Base-by-base conservation (phyloP, 2,888 invertebrate genomes). In the Amphiduros pacificus region DNA sequence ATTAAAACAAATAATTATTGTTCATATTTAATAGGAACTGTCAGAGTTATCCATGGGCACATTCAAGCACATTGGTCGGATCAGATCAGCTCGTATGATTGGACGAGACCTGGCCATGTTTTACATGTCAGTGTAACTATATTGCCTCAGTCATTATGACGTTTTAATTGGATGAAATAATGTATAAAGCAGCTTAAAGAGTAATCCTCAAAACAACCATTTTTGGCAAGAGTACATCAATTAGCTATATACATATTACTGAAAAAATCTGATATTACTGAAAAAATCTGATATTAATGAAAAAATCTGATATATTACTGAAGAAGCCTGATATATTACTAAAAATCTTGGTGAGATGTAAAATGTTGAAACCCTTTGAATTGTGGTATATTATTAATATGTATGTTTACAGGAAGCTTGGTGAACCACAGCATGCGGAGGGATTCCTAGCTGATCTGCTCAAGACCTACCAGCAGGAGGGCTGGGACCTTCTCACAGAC, bases 1-100 rank as follows among this genome's bases (percentile, higher is more conserved):
- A 17, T 17, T 17, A 11, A 17, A 36, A 11, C 17, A 11, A 36
- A 11, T 36, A 11, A 36, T 36, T 36, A 36, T 36, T 17, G 17
- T 36, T 36, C 36, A 36, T 36, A 11, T 36, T 17, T 36, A n/a
- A 17, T 68, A 88, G 86, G 96, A 96, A 82, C 83, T 96, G 63
- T 93, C 94, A 0, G 97, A 97, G 80, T 83, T 96, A 66, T 94
- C 96, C 0, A 94, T 96, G 88, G 94, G 95, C 56, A 96, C 95
- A 0, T 96, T 93, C 78, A 97, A 97, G 77, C 95, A 96, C 84
- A 94, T 96, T 67, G 90, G 91, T 0, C 86, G 91, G 63, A 85
- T 89, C 72, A 87, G 93, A 70, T 94, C 91, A 58, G 95, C 96
- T 0, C 88, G 94, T 48, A 86, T 91, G 52, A 92, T 96, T 61